Evolutionary conservation across 1,140 invertebrate species (phyloP).

Genomic region (Campoletis sonorensis): DNA sequence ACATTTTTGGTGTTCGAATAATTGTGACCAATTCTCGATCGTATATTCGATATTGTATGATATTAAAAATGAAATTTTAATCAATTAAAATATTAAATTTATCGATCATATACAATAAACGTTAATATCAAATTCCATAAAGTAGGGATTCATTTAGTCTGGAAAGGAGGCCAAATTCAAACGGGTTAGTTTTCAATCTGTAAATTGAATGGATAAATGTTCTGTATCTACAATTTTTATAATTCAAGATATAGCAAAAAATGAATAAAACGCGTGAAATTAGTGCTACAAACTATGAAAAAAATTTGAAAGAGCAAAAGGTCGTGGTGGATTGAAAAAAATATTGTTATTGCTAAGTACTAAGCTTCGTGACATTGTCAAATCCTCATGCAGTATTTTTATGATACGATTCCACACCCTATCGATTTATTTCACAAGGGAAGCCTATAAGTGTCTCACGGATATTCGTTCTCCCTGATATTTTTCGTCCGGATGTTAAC

Average conservation of each 20-base stretch:
- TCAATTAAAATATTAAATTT: background rate
- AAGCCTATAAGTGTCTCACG: background rate
- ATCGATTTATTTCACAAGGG: slow-evolving; percentile 13
- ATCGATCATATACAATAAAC: too few relatives aligned
- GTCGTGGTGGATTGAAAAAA: background rate
- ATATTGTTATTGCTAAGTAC: background rate
- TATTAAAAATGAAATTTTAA: background rate
- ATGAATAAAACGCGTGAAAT: too few relatives aligned
- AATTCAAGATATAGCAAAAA: background rate
- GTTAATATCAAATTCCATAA: too few relatives aligned
- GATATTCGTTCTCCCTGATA: background rate
- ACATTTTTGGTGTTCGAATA: background rate
- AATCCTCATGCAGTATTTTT: slow-evolving; percentile 7
- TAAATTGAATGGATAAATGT: too few relatives aligned
- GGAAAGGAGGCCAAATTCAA: too few relatives aligned
- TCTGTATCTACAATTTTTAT: too few relatives aligned
- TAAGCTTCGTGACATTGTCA: background rate
- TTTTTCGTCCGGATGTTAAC: slow-evolving; percentile 1
- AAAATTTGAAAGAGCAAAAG: too few relatives aligned
- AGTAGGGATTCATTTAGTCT: too few relatives aligned
- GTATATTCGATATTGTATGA: background rate
- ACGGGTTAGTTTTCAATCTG: too few relatives aligned
- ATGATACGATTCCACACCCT: slow-evolving; percentile 4
- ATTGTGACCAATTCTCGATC: background rate
- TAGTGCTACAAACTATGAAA: background rate